phyloP scores from a whole-genome alignment of 1,140 invertebrate genomes.

The Neoseiulus cucumeris region DNA sequence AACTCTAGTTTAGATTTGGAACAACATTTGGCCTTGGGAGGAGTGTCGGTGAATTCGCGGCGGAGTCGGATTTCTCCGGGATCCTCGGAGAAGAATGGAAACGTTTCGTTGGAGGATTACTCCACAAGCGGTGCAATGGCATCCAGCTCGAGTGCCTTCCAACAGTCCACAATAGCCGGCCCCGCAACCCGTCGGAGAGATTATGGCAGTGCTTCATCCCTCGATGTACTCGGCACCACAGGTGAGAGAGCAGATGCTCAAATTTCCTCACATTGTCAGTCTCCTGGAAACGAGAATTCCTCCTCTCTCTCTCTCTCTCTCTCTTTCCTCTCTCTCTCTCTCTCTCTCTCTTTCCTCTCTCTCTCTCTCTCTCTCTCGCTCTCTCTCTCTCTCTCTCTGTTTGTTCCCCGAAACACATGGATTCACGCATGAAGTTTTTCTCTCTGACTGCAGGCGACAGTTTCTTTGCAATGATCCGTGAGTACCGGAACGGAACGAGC shows the following conservation, averaged over 20 bases:
- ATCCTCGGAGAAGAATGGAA: conserved; percentile 13
- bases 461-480: conserved; percentile 56
- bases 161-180: background rate
- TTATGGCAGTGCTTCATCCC: conserved; percentile 42
- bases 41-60: conserved; percentile 21
- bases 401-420: no score
- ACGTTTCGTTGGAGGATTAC: conserved; percentile 13
- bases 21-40: conserved; percentile 27
- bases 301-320: no score
- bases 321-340: no score
- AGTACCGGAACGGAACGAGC: conserved; percentile 28
- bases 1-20: conserved; percentile 46
- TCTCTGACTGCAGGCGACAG: conserved; percentile 35
- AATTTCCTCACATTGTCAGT: no score
- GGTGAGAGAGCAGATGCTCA: no score
- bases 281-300: no score
- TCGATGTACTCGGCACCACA: conserved; percentile 37
- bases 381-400: no score
- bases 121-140: background rate
- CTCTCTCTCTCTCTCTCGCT: no score
- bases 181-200: conserved; percentile 28
- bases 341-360: no score
- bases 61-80: conserved; percentile 13
- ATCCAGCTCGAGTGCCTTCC: conserved; percentile 2
- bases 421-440: no score